Evolutionary conservation across 2,888 invertebrate genomes (phyloP).

Genomic region (Brachynemurus nebulosus): DNA sequence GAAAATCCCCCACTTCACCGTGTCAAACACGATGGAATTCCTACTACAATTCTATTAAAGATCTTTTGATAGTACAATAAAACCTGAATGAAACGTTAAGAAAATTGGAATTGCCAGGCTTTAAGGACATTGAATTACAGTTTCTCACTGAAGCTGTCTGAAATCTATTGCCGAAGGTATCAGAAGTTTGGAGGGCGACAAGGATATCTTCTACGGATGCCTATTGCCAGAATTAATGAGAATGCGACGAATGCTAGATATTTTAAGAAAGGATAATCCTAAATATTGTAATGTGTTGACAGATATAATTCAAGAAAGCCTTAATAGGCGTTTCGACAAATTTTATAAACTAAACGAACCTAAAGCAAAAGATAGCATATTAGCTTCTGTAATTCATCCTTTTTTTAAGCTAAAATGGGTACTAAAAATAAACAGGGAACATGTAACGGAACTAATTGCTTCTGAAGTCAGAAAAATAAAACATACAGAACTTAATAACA

Average conservation of each 20-base stretch:
- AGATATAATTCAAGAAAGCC: constrained; percentile 8
- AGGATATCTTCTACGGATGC: constrained; percentile 10
- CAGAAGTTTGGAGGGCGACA: constrained; percentile 9
- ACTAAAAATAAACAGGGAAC: constrained; percentile 8
- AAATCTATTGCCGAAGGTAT: neutral
- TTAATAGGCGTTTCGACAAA: constrained; percentile 6
- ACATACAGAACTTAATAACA: constrained; percentile 6
- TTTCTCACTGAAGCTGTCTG: constrained; percentile 11
- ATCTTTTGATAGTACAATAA: constrained; percentile 10
- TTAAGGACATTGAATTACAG: constrained; percentile 11
- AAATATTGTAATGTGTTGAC: constrained; percentile 4
- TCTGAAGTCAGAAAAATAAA: constrained; percentile 8
- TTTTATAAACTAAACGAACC: constrained; percentile 5
- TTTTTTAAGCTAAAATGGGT: constrained; percentile 11
- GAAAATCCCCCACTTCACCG: constrained; percentile 12
- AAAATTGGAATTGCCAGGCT: constrained; percentile 8
- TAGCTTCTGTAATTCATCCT: constrained; percentile 6
- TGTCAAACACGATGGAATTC: constrained; percentile 11
- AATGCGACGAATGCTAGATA: constrained; percentile 7
- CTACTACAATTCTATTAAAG: constrained; percentile 11
- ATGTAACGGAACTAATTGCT: constrained; percentile 7
- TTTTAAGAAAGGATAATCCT: constrained; percentile 8
- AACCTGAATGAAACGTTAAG: constrained; percentile 10
- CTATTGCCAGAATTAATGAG: constrained; percentile 11
- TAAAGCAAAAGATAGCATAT: constrained; percentile 6